Base-by-base conservation (phyloP, 2,888 invertebrate genomes). In the Drosophila pegasa region DNA sequence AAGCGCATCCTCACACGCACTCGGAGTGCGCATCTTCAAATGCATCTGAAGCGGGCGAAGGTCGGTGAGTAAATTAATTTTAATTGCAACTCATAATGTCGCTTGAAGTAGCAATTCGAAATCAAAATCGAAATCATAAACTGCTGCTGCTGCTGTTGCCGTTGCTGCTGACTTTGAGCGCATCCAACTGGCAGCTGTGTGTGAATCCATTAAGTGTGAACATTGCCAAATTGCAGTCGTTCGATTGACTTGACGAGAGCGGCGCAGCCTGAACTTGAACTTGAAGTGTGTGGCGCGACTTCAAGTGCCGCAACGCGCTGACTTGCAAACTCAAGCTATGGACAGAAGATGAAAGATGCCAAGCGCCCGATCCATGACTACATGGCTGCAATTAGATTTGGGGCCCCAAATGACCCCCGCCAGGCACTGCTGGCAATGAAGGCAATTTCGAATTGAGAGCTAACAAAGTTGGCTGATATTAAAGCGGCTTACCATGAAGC, bases 401-500 rank as follows among this genome's bases (percentile, higher is more conserved):
- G 43, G 40, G 59, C 38, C 29, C 18, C 40, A 47, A 50, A 55
- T 50, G 61, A 63, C 56, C 74, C 60, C 51, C 60, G 41, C 50
- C 54, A 38, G 38, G 45, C 38, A 58, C 10, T 16, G 25, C 31
- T 59, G 57, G 77, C 66, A 75, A 72, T 77, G 73, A 76, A 84
- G 78, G 71, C 74, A 87, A 84, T 87, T 87, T 67, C 33, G 12
- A 63, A 80, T 80, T 78, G 71, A 62, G 66, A 75, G 84, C 75
- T 66, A 66, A 60, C 48, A n/a, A 56, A 47, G 48, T 52, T 61
- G 57, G 47, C 58, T 70, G 74, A 73, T 71, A 58, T 67, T 68
- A 84, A 80, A 87, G 85, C 82, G 60, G 87, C 85, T 87, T 84
- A 84, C 82, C 82, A 75, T 83, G 81, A 83, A 87, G 69, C 56